phyloP scores from a whole-genome alignment of 2,113 vertebrate species.

The Marmota monax region DNA sequence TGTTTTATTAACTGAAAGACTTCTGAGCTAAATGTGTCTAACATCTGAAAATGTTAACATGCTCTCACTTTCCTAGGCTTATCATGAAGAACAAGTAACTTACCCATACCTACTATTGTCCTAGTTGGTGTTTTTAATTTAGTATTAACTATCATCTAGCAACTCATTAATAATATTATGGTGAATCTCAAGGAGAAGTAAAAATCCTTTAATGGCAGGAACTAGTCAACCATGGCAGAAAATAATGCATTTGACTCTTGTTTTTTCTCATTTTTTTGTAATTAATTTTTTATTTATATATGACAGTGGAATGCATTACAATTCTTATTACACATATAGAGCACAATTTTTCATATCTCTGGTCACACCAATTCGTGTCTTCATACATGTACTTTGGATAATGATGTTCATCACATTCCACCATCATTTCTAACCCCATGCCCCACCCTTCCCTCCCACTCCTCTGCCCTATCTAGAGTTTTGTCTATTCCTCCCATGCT shows the following conservation, averaged over 20 bases:
- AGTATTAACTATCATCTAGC: conserved; percentile 20
- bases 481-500: too few species aligned
- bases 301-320: too few species aligned
- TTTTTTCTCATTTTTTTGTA: too few species aligned
- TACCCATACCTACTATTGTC: neutral
- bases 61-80: conserved; percentile 1
- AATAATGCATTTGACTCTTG: neutral
- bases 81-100: conserved; percentile 44
- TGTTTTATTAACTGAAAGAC: conserved; percentile 1
- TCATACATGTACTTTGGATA: too few species aligned
- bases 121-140: conserved; percentile 29
- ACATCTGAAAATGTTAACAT: neutral
- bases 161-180: conserved; percentile 27
- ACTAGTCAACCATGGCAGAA: neutral
- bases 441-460: too few species aligned
- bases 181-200: conserved; percentile 21
- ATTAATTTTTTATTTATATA: too few species aligned
- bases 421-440: too few species aligned
- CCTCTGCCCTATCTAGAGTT: too few species aligned
- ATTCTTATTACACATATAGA: too few species aligned
- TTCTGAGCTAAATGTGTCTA: conserved; percentile 35
- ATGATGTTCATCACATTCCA: too few species aligned
- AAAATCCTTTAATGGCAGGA: conserved; percentile 46
- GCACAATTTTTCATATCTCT: too few species aligned
- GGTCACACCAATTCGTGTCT: too few species aligned